phyloP scores from a whole-genome alignment of 2,113 vertebrate genomes.

The Labeo catla region DNA sequence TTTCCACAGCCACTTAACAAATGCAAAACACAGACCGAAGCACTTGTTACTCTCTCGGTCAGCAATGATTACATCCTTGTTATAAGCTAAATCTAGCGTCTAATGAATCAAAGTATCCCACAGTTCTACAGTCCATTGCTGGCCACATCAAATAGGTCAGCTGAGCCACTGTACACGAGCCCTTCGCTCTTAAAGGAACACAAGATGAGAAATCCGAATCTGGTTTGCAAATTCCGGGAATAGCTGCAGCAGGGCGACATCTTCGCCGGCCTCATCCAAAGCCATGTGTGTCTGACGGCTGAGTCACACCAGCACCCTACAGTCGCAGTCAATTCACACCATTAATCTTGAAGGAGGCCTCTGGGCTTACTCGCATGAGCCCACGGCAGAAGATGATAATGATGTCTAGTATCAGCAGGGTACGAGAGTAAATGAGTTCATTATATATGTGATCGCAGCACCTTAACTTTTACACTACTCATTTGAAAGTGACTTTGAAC shows the following conservation, averaged over 20 bases:
- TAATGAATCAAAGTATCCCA: not conserved
- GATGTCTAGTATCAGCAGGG: constrained; percentile 18
- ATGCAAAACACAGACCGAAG: not conserved
- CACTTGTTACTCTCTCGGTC: not conserved
- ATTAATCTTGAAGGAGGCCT: constrained; percentile 14
- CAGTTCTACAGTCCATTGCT: not conserved
- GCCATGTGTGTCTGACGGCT: constrained; percentile 27
- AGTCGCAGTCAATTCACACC: constrained; percentile 15
- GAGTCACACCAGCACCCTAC: constrained; percentile 23
- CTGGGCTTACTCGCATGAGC: not conserved
- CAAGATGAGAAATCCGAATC: constrained; percentile 34
- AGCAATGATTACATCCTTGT: not conserved
- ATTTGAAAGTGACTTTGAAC: not conserved
- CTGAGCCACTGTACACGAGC: not conserved
- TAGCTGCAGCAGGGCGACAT: constrained; percentile 29
- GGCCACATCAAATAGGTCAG: constrained; percentile 11
- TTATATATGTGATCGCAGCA: constrained; percentile 12
- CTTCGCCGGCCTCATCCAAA: constrained; percentile 5
- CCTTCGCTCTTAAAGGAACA: not conserved
- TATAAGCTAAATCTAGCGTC: not conserved
- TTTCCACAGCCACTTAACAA: not conserved
- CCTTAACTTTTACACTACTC: not conserved
- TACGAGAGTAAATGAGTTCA: constrained; percentile 29
- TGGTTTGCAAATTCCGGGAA: constrained; percentile 45
- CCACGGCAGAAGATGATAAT: constrained; percentile 14